Evolutionary conservation across 2,113 vertebrate species (phyloP), one percentile per base, ranked within the genome.

Genomic region (Dromas ardeola): DNA sequence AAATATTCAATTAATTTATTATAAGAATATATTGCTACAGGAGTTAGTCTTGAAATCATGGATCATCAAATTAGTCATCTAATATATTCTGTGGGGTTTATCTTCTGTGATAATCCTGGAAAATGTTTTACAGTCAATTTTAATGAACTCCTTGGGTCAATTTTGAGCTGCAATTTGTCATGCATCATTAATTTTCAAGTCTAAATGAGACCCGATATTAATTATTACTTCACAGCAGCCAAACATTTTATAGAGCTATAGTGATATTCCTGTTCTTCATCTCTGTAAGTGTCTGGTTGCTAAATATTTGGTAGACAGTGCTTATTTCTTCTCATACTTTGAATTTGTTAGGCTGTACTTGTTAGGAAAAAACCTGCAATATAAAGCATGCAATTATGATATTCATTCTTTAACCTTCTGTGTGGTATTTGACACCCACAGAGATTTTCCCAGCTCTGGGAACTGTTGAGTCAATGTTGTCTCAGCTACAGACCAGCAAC

Each of bases 371-470:
- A 76, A 36, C 56, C n/a, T 86, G 20, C 76, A 88, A 53, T 71
- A 91, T 67, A 81, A 96, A 97, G 67, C 30, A 80, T 50, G 30
- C 40, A 62, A 58, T 91, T 85, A 77, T 38, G 19, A 52, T 91
- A 80, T 72, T 95, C 3, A 72, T 79, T 94, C 88, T 79, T 91
- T 85, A 93, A 93, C 40, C 27, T 94, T 79, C 70, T 79, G 12
- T 61, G 53, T 72, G 56, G 90, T 88, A 95, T 96, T 79, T 94
- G 78, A 82, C 81, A 94, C 18, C 14, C 91, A 77, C 34, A 53
- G 95, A 94, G 84, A 90, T 89, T 94, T 96, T 90, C 70, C 42
- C 70, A 59, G 71, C 74, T 87, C 76, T 92, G 87, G 67, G 78
- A 96, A 83, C 53, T 50, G 56, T 93, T 10, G 4, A 93, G 81